A percentile compares a stretch with the other conserved stretches of the same genome.
These are phyloP conservation scores for Callosobruchus maculatus DNA, from an alignment of 2,888 invertebrate species.

Conservation along the genomic window DNA sequence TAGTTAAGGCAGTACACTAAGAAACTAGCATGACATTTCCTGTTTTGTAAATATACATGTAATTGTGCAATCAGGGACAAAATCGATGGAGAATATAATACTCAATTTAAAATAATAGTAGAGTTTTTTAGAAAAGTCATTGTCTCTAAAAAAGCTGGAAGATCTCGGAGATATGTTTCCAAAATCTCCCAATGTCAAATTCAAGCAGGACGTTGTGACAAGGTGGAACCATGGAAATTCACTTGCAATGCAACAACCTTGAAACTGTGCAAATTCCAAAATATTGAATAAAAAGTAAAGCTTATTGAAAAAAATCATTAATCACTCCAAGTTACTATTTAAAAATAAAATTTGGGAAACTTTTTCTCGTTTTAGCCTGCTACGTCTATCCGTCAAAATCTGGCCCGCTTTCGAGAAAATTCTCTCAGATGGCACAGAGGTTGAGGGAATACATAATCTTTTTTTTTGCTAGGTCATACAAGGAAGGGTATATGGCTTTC, in stretches of 20 bases:
- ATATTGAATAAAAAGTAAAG: too few relatives aligned
- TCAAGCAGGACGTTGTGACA: slow-evolving; percentile 2
- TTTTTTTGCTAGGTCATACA: not conserved
- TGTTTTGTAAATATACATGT: slow-evolving; percentile 15
- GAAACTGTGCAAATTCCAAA: too few relatives aligned
- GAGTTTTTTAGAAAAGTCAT: not conserved
- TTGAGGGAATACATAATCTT: not conserved
- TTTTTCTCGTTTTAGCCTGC: not conserved
- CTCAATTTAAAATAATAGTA: slow-evolving; percentile 12
- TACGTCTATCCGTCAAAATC: not conserved
- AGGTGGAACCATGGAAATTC: not conserved
- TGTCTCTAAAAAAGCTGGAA: slow-evolving; percentile 5
- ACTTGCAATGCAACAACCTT: not conserved
- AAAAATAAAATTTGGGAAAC: not conserved
- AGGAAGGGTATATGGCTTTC: not conserved
- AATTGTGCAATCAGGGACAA: slow-evolving; percentile 8
- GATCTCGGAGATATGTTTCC: slow-evolving; percentile 5
- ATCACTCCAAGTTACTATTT: not conserved
- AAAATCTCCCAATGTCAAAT: not conserved
- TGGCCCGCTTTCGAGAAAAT: not conserved
- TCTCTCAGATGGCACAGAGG: not conserved
- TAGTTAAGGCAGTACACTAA: slow-evolving; percentile 5
- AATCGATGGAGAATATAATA: not conserved
- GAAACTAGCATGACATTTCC: slow-evolving; percentile 3
- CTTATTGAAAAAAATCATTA: too few relatives aligned